Evolutionary conservation across 2,113 vertebrate genomes (phyloP), one percentile per base, ranked within the genome.

Genomic region (Symphodus melops): DNA sequence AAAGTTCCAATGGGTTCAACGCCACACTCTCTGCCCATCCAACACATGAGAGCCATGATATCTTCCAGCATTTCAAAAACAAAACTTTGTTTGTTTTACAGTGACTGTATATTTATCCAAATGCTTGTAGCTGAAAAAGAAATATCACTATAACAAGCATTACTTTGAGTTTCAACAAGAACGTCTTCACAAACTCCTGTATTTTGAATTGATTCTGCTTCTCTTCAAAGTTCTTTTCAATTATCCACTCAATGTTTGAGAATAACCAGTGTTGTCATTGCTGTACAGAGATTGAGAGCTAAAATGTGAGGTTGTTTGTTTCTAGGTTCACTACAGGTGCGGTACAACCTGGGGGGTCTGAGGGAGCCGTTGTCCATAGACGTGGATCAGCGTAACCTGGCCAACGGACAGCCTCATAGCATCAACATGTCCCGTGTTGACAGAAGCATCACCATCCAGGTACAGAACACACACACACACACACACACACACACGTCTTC

Each of bases 371-470:
- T 94, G 55, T 90, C 93, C 9, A 95, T 98, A 2, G 96, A 98
- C 0, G 92, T 96, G 4, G 97, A 99, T 72, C 96, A 97, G 89
- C 94, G 95, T 37, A 99, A 97, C 92, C 86, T 98, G 90, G 97
- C 96, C 74, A 99, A 97, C 0, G 97, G 97, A n/a, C 97, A 99
- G 64, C 97, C 97, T 0, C 98, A 99, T 75, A 96, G 92, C 1
- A 91, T 99, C 0, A 98, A 99, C 86, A 87, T 99, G 91, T 96
- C 96, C 11, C 94, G 98, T 0, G 79, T 89, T 0, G 94, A 96
- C 68, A 94, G 91, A 79, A 94, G 93, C 81, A 80, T 99, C 20
- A 68, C 90, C 3, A 94, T 99, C 61, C 97, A 99, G 97, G 98
- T 98, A 92, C 3, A 21, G 39, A 39, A 46, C 42, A 33, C 60